A percentile compares a stretch with the other conserved stretches of the same genome.
Evolutionary conservation across 2,888 invertebrate genomes (phyloP).

Genomic region (Conistra vaccinii): DNA sequence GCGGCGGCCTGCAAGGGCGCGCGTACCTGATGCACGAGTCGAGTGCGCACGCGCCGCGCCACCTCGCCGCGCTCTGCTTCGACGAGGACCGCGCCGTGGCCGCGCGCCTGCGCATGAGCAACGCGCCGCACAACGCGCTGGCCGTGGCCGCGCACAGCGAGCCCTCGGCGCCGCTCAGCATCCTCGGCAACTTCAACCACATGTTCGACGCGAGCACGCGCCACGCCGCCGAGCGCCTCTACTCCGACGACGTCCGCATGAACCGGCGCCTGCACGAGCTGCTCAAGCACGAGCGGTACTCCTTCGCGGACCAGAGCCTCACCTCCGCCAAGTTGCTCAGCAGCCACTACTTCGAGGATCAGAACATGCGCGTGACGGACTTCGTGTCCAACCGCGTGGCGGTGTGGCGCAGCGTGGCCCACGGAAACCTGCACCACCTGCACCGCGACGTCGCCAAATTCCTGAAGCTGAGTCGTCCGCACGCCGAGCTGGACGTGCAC

Average conservation of each 20-base stretch:
- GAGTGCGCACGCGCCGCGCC: constrained; percentile 67
- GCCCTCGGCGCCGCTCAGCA: constrained; percentile 76
- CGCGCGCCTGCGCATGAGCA: constrained; percentile 68
- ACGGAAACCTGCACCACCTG: constrained; percentile 81
- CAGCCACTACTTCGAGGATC: constrained; percentile 81
- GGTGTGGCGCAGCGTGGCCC: constrained; percentile 81
- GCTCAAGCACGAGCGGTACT: constrained; percentile 76
- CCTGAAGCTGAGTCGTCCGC: constrained; percentile 63
- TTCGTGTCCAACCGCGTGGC: constrained; percentile 83
- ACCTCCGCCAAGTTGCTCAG: constrained; percentile 78
- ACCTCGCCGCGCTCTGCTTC: constrained; percentile 83
- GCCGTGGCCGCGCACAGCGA: constrained; percentile 76
- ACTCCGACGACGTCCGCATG: constrained; percentile 80
- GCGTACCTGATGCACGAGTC: constrained; percentile 77
- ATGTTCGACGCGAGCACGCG: constrained; percentile 86
- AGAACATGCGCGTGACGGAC: constrained; percentile 80
- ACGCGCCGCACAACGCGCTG: constrained; percentile 71
- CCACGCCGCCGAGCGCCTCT: constrained; percentile 81
- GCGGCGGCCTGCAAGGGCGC: constrained; percentile 82
- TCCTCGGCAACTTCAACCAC: constrained; percentile 87
- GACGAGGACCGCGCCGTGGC: constrained; percentile 81
- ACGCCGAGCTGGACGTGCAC: constrained; percentile 72
- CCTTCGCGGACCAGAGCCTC: constrained; percentile 81
- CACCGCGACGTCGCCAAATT: constrained; percentile 79
- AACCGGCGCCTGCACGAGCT: constrained; percentile 80